phyloP scores from a whole-genome alignment of 2,797 vertebrate genomes.

The Pseudochirops corinnae region DNA sequence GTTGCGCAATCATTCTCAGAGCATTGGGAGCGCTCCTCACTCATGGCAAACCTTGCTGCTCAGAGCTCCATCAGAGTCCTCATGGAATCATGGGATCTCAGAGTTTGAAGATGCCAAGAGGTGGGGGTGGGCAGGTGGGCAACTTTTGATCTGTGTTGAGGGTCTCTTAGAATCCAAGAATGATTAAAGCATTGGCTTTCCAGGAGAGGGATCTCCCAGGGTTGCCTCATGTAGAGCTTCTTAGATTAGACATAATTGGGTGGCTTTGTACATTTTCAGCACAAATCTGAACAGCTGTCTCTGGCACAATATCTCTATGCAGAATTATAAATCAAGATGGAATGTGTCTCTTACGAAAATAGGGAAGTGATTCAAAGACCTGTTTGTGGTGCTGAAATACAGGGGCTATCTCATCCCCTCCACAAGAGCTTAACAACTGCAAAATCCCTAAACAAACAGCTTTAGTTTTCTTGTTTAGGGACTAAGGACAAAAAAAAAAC shows the following conservation, averaged over 20 bases:
- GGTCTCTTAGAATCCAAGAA: background rate
- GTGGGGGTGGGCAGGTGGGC: background rate
- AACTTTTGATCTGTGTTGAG: background rate
- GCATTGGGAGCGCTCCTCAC: background rate
- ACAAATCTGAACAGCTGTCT: background rate
- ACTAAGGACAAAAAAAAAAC: background rate
- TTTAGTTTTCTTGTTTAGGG: background rate
- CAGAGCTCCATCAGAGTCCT: background rate
- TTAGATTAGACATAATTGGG: background rate
- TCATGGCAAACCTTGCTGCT: background rate
- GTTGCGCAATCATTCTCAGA: background rate
- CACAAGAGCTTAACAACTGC: background rate
- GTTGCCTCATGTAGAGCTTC: background rate
- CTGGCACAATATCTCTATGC: background rate
- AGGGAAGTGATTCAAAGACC: background rate
- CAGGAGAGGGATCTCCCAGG: background rate
- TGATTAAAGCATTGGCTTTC: background rate
- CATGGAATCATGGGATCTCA: background rate
- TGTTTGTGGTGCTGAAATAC: constrained; percentile 1
- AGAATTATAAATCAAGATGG: background rate
- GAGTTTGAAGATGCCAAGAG: background rate
- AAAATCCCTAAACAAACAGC: background rate
- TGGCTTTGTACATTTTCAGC: background rate
- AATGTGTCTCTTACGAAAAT: background rate
- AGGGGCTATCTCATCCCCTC: background rate